Evolutionary conservation across 2,113 vertebrate genomes (phyloP).

Genomic region (Chascanopsetta lugubris): DNA sequence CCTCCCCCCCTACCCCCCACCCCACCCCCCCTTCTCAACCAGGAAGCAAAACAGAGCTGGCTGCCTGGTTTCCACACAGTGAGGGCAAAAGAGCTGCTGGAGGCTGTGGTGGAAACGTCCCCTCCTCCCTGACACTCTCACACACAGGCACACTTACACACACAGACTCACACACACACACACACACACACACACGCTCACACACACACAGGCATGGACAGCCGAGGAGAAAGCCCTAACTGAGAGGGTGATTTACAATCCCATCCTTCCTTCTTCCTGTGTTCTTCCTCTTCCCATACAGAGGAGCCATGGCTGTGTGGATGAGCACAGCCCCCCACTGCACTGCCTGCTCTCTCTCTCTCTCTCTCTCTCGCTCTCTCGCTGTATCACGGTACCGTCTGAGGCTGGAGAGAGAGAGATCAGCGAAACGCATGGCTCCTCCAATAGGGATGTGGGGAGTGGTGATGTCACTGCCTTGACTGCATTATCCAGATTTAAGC

Average conservation of each 20-base stretch:
- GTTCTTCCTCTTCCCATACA: constrained; percentile 59
- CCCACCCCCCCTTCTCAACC: too few species aligned
- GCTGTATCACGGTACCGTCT: constrained; percentile 78
- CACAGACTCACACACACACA: too few species aligned
- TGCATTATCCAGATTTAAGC: constrained; percentile 78
- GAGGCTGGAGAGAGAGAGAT: constrained; percentile 72
- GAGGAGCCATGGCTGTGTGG: constrained; percentile 72
- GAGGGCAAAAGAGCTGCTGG: constrained; percentile 62
- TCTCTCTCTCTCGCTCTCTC: too few species aligned
- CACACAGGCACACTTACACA: constrained; percentile 30
- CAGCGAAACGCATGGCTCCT: constrained; percentile 54
- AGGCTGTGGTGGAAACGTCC: constrained; percentile 66
- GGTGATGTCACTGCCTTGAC: constrained; percentile 84
- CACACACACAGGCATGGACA: constrained; percentile 25
- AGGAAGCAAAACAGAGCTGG: constrained; percentile 76
- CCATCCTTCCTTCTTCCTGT: constrained; percentile 70
- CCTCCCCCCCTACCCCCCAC: too few species aligned
- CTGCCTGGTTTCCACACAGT: constrained; percentile 66
- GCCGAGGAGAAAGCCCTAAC: constrained; percentile 51
- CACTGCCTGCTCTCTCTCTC: too few species aligned
- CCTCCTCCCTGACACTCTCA: constrained; percentile 67
- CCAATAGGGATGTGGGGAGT: constrained; percentile 75
- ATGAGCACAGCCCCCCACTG: constrained; percentile 74
- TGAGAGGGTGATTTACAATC: constrained; percentile 59
- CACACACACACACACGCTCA: constrained; percentile 12